Percentiles rank a stretch among this genome's conserved stretches.
These are phyloP conservation scores for Anarrhichthys ocellatus DNA, from an alignment of 2,113 vertebrate species.

Conservation along the genomic window DNA sequence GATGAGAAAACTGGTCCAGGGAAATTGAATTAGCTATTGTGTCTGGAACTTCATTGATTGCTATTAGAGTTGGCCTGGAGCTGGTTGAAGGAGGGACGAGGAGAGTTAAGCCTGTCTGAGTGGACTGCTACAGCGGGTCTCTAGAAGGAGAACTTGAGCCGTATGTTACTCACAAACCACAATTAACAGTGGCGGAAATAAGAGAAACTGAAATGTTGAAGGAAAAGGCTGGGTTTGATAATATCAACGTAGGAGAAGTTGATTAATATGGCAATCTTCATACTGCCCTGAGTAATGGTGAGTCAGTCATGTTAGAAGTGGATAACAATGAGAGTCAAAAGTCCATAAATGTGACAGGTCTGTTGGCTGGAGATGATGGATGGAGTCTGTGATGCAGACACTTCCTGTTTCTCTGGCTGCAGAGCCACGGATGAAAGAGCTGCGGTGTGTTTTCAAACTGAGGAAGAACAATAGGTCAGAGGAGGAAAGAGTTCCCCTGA, in stretches of 20 bases:
- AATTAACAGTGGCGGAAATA: conserved; percentile 9
- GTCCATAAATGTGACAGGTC: conserved; percentile 78
- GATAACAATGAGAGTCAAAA: conserved; percentile 75
- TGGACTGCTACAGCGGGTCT: conserved; percentile 29
- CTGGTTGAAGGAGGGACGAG: conserved; percentile 48
- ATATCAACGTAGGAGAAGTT: neutral
- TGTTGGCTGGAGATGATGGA: conserved; percentile 79
- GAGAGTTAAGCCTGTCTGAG: conserved; percentile 70
- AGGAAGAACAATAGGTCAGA: conserved; percentile 83
- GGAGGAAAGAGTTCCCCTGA: conserved; percentile 81
- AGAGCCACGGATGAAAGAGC: conserved; percentile 77
- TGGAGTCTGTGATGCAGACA: conserved; percentile 78
- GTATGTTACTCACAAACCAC: conserved; percentile 10
- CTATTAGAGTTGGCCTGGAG: conserved; percentile 76
- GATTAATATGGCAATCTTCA: conserved; percentile 40
- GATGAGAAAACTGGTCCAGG: conserved; percentile 78
- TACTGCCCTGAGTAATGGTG: conserved; percentile 45
- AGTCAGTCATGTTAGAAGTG: conserved; percentile 58
- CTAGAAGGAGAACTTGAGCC: conserved; percentile 37
- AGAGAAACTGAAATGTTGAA: neutral
- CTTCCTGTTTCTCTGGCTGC: conserved; percentile 81
- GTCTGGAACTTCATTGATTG: conserved; percentile 81
- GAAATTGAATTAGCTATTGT: conserved; percentile 84
- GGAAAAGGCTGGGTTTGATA: neutral
- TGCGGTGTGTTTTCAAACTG: conserved; percentile 76